Percentiles rank a stretch among this genome's conserved stretches.
Conservation (phyloP, 2,888 invertebrate species). For the Tetheella fluctuosa region DNA sequence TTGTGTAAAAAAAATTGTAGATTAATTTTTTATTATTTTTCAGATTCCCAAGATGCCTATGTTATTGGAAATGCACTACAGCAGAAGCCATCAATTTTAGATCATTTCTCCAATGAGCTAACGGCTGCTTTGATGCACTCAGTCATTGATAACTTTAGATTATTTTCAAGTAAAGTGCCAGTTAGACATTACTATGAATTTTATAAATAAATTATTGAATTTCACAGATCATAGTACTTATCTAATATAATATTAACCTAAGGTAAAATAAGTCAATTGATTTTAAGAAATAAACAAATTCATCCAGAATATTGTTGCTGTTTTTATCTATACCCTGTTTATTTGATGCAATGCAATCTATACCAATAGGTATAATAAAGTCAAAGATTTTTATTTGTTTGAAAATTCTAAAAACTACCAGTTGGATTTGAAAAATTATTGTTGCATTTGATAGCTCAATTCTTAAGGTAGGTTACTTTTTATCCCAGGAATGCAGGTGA, state of each 20-base stretch:
- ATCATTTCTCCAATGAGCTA: slow-evolving; percentile 73
- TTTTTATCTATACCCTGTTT: no score
- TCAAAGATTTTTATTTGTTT: no score
- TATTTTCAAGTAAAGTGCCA: slow-evolving; percentile 65
- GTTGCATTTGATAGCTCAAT: no score
- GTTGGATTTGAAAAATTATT: no score
- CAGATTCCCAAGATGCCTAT: slow-evolving; percentile 52
- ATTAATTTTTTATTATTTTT: slow-evolving; percentile 20
- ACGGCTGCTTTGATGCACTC: slow-evolving; percentile 68
- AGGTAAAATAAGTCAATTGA: background rate
- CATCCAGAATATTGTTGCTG: no score
- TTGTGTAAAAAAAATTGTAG: no score
- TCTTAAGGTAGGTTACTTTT: no score
- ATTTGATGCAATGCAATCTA: no score
- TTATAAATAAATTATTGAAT: slow-evolving; percentile 37
- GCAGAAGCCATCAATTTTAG: slow-evolving; percentile 54
- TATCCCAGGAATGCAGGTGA: no score
- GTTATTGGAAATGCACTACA: slow-evolving; percentile 55
- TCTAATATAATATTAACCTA: background rate
- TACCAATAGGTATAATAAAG: no score
- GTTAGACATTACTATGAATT: slow-evolving; percentile 70
- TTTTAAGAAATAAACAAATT: no score
- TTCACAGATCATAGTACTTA: slow-evolving; percentile 11
- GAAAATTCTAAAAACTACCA: no score
- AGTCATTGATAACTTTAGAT: slow-evolving; percentile 72